Base-by-base conservation (phyloP, 2,888 invertebrate genomes). In the Folsomia manolachei region DNA sequence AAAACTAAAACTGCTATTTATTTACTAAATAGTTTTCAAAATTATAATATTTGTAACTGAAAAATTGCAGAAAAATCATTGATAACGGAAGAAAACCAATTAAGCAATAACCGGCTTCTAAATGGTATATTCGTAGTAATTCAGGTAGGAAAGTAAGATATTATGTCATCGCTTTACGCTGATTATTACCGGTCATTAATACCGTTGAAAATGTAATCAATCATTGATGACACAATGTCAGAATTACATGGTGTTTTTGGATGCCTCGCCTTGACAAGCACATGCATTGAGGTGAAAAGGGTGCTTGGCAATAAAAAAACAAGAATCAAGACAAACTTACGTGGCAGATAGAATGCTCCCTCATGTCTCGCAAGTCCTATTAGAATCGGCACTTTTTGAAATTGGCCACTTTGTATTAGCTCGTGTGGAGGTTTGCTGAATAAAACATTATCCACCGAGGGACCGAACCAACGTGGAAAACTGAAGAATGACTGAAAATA, bases 391-490 rank as follows among this genome's bases (percentile, higher is more conserved):
- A 82, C 78, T 68, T 79, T 79, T 25, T 75, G 70, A 25, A 76
- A n/a, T 27, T 76, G 73, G 23, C 79, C 80, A 24, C 76, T 65
- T 21, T 62, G 52, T 18, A 82, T 69, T 18, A 81, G 65, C 62
- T 81, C 76, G 60, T 77, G 78, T 1, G 81, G 81, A 27, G 60
- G 53, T 56, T 78, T 77, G 19, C 69, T 75, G 27, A 82, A 72
- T 19, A 81, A 71, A 21, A 74, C 71, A 27, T 80, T 74, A 71
- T 82, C 82, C 27, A 81, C 73, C 14, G 75, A 77, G 11, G 81
- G 81, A 24, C 79, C 81, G 70, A 82, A 82, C 81, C 81, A 81
- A n/a, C 82, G 81, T 9, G 82, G 82, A 71, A 82, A 82, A 66
- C 79, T 77, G 75, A 80, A 82, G 71, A 82, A 82, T 27, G 75